A percentile compares a stretch with the other conserved stretches of the same genome.
Evolutionary conservation across 2,888 invertebrate species (phyloP).

Genomic region (Priapulus caudatus): DNA sequence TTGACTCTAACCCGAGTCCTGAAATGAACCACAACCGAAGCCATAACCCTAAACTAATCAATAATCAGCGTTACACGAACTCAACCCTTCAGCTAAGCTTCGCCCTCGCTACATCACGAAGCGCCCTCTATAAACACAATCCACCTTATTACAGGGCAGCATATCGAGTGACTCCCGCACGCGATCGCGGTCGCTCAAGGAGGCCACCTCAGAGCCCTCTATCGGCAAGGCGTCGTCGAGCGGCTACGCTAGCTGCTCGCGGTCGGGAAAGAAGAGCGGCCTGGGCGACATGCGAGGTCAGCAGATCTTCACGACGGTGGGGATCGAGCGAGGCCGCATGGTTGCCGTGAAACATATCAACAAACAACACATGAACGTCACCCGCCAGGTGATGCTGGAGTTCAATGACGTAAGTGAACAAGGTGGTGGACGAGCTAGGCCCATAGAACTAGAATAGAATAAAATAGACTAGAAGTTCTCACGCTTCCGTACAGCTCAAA

Average conservation of each 20-base stretch:
- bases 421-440: too few relatives aligned
- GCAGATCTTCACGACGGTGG: slow-evolving; percentile 35
- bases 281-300: not conserved
- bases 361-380: slow-evolving; percentile 32
- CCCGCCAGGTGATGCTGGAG: slow-evolving; percentile 32
- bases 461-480: too few relatives aligned
- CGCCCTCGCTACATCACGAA: too few relatives aligned
- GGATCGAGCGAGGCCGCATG: slow-evolving; percentile 31
- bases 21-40: too few relatives aligned
- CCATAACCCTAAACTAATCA: too few relatives aligned
- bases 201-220: not conserved
- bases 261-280: not conserved
- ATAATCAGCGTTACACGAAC: too few relatives aligned
- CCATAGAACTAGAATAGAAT: too few relatives aligned
- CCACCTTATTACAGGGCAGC: not conserved
- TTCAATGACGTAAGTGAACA: slow-evolving; percentile 33
- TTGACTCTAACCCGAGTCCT: too few relatives aligned
- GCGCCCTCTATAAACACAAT: too few relatives aligned
- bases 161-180: too few relatives aligned
- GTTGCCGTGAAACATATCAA: slow-evolving; percentile 33
- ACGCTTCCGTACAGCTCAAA: too few relatives aligned
- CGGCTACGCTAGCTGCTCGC: not conserved
- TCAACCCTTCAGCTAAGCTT: too few relatives aligned
- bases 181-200: not conserved
- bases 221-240: not conserved